phyloP scores from a whole-genome alignment of 2,113 vertebrate species.

The Tringa solitaria region DNA sequence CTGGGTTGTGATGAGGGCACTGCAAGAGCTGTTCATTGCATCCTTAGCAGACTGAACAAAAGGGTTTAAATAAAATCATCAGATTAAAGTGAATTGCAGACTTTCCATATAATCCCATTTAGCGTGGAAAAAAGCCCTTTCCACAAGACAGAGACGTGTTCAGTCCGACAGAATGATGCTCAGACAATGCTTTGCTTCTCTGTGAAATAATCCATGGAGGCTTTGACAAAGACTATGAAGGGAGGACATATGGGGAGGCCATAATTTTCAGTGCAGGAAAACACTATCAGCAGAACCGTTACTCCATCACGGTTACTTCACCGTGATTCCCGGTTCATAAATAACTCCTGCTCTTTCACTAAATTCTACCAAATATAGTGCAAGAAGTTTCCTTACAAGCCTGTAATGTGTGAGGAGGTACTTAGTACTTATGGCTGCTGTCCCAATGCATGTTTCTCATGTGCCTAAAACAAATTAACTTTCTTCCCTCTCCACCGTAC shows the following conservation, averaged over 20 bases:
- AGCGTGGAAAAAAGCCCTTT: neutral
- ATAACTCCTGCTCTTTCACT: neutral
- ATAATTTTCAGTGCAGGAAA: neutral
- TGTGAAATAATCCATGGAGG: neutral
- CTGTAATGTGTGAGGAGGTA: neutral
- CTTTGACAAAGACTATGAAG: neutral
- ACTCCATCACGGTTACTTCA: neutral
- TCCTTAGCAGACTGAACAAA: neutral
- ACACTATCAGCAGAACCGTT: neutral
- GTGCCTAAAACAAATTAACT: neutral
- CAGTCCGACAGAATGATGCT: neutral
- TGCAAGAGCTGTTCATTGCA: neutral
- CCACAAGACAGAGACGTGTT: neutral
- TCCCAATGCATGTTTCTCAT: neutral
- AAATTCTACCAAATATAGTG: neutral
- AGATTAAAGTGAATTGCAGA: neutral
- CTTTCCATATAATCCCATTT: neutral
- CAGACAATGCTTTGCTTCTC: neutral
- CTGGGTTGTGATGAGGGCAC: neutral
- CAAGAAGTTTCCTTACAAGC: neutral
- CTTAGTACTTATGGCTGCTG: neutral
- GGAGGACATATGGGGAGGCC: neutral
- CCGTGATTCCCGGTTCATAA: neutral
- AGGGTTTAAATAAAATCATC: neutral
- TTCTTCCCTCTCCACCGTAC: neutral